Percentiles rank a stretch among this genome's conserved stretches.
phyloP scores from a whole-genome alignment of 2,113 vertebrate species.

The Protobothrops mucrosquamatus region DNA sequence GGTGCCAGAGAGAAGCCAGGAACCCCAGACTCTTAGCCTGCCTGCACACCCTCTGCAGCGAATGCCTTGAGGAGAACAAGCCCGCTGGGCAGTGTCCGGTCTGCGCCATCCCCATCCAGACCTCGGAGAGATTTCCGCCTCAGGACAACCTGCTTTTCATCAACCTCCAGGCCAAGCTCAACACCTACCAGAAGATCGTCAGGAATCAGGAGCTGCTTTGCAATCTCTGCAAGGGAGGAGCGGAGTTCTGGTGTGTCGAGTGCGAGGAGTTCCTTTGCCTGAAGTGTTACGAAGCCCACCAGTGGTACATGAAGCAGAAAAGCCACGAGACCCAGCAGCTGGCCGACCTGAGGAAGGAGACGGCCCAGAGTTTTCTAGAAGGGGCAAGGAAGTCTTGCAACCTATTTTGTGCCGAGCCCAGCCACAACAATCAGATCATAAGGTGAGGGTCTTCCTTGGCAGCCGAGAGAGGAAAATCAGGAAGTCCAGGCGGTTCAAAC shows the following conservation, averaged over 20 bases:
- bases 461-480: not conserved
- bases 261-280: slow-evolving; percentile 67
- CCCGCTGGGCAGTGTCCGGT: slow-evolving; percentile 25
- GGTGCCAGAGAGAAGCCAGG: slow-evolving; percentile 52
- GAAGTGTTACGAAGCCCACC: slow-evolving; percentile 63
- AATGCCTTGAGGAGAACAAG: slow-evolving; percentile 46
- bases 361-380: slow-evolving; percentile 55
- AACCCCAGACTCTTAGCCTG: slow-evolving; percentile 69
- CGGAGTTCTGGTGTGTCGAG: slow-evolving; percentile 63
- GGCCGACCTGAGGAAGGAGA: slow-evolving; percentile 46
- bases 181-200: slow-evolving; percentile 49
- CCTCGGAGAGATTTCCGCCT: accelerated
- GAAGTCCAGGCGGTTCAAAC: not conserved
- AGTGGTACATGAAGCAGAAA: slow-evolving; percentile 69
- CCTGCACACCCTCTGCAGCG: slow-evolving; percentile 63
- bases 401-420: slow-evolving; percentile 65
- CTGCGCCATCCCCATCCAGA: not conserved
- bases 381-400: slow-evolving; percentile 49
- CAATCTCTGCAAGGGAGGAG: slow-evolving; percentile 40
- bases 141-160: slow-evolving; percentile 67
- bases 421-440: slow-evolving; percentile 40
- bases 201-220: not conserved
- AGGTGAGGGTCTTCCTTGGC: slow-evolving; percentile 23
- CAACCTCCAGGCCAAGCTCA: slow-evolving; percentile 60
- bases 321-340: slow-evolving; percentile 53